These are phyloP conservation scores for Venustoraphidia nigricollis DNA, from an alignment of 2,888 invertebrate genomes.

Conservation along the genomic window DNA sequence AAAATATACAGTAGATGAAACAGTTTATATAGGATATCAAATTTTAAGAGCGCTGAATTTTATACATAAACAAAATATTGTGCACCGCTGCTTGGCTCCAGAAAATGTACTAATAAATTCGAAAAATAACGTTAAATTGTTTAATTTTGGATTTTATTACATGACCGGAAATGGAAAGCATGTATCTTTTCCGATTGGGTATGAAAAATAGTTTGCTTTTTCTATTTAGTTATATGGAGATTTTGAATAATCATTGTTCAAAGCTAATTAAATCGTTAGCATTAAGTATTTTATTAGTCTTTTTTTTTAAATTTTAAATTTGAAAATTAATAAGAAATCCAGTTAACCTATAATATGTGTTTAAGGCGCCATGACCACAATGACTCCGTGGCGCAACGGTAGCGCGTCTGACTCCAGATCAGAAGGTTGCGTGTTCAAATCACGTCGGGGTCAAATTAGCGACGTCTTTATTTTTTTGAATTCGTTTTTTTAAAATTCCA, in stretches of 20 bases:
- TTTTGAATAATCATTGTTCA: no score
- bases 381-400: constrained; percentile 95
- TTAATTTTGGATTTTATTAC: constrained; percentile 85
- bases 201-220: constrained; percentile 18
- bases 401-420: constrained; percentile 97
- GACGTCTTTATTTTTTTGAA: constrained; percentile 13
- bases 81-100: constrained; percentile 65
- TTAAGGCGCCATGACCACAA: not conserved
- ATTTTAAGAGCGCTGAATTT: constrained; percentile 54
- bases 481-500: constrained; percentile 5
- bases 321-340: no score
- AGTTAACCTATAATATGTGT: no score
- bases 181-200: constrained; percentile 83
- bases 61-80: constrained; percentile 56
- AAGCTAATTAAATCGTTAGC: no score
- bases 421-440: constrained; percentile 97
- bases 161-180: constrained; percentile 79
- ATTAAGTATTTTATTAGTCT: no score
- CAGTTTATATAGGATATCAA: constrained; percentile 54
- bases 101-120: constrained; percentile 68
- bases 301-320: no score
- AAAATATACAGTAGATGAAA: constrained; percentile 30
- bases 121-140: constrained; percentile 62
- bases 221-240: no score
- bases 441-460: constrained; percentile 71